phyloP scores from a whole-genome alignment of 2,113 vertebrate genomes.

The Abramis brama region DNA sequence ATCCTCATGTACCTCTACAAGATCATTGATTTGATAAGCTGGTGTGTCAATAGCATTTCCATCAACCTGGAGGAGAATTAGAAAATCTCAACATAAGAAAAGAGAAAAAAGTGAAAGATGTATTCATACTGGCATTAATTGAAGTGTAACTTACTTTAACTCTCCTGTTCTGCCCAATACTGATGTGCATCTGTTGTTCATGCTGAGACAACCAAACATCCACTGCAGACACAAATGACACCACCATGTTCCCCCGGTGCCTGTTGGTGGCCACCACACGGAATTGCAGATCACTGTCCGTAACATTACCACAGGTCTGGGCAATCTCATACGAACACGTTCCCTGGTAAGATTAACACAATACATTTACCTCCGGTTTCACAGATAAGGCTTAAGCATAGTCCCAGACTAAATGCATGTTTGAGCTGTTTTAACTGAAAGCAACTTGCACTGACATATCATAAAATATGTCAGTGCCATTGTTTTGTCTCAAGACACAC shows the following conservation, averaged over 20 bases:
- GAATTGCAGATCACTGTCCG: slow-evolving; percentile 57
- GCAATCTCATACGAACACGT: slow-evolving; percentile 77
- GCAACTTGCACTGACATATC: too few relatives aligned
- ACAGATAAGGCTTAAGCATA: too few relatives aligned
- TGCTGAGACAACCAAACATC: slow-evolving; percentile 65
- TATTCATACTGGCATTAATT: neutral
- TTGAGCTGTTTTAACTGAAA: too few relatives aligned
- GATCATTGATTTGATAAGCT: slow-evolving; percentile 16
- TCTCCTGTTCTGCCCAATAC: slow-evolving; percentile 61
- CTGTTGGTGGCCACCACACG: slow-evolving; percentile 66
- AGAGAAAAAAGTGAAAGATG: neutral
- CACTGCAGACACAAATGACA: slow-evolving; percentile 71
- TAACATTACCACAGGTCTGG: slow-evolving; percentile 53
- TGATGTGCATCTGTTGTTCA: slow-evolving; percentile 46
- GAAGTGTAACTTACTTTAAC: slow-evolving; percentile 60
- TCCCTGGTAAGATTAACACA: slow-evolving; percentile 61
- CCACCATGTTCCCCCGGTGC: slow-evolving; percentile 62
- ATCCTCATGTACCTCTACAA: slow-evolving; percentile 55
- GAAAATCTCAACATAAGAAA: neutral
- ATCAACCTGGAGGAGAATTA: slow-evolving; percentile 29
- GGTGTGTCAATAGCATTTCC: slow-evolving; percentile 48
- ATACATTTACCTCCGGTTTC: too few relatives aligned
- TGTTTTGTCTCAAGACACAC: too few relatives aligned
- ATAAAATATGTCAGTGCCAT: too few relatives aligned
- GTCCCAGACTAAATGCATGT: too few relatives aligned